Evolutionary conservation across 2,113 vertebrate genomes (phyloP), one percentile per base, ranked within the genome.

Genomic region (Beaufortia kweichowensis): DNA sequence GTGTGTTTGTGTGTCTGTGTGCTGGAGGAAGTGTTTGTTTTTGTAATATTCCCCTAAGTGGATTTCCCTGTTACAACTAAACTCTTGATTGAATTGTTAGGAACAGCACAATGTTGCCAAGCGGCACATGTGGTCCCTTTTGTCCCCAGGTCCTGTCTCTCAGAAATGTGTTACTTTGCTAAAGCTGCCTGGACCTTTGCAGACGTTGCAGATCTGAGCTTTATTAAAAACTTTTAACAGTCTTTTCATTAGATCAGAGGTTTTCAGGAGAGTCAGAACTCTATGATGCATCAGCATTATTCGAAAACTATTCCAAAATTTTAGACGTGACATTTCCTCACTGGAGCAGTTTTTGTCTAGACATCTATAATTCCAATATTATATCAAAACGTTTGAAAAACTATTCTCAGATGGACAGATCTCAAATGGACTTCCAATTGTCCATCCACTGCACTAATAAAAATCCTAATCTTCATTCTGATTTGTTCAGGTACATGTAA

Each of bases 101-200:
- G 35, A 26, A 26, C 31, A 12, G 29, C 15, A 1, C 68, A 11
- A n/a, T 59, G 26, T 71, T 31, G 14, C 59, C 60, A 9, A 5
- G 26, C 46, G 33, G 23, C 21, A 23, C 46, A 33, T 39, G 43
- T n/a, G 28, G n/a, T 19, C 21, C 1, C 28, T 55, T 21, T 50
- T 26, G 48, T 15, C 60, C 31, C 15, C 35, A 6, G 19, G 29
- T 10, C 31, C 10, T 31, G 1, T 15, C 31, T 4, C 17, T n/a
- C 29, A 11, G 4, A 10, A 64, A 50, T 64, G 35, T 79, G 67
- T 70, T 78, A 57, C 81, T 84, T 84, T 86, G 82, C 62, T 82
- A 80, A 71, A 77, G 72, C 62, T 82, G 75, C 77, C 81, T 66
- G 48, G 64, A 35, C 63, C 14, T 55, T 67, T 75, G 73, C 82